Evolutionary conservation across 2,113 vertebrate species (phyloP), one percentile per base, ranked within the genome.

Genomic region (Pipa parva): DNA sequence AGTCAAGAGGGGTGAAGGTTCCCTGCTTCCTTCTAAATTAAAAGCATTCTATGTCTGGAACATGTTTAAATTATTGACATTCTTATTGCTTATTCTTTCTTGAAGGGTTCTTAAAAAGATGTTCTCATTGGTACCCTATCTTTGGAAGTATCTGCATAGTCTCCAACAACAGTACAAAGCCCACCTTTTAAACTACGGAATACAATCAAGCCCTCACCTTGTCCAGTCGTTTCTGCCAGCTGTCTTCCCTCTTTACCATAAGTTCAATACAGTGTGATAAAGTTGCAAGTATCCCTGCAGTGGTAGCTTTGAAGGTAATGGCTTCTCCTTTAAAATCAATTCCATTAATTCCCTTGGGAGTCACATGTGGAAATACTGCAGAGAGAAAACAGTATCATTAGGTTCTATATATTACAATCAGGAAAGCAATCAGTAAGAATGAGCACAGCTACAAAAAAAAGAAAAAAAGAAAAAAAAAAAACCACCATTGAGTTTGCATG

Each of bases 301-400:
- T 99, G 39, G 97, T 99, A 77, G 96, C 96, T 81, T 98, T 99
- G 79, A 99, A 99, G 64, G 97, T 98, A 84, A 99, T 98, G 57
- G 97, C 97, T 83, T 99, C 97, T 2, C 97, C 97, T 86, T 98
- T 99, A 77, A 99, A 99, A 81, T 99, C 96, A 77, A 99, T 96
- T 39, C 95, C 95, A 74, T 93, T 96, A 72, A 94, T 90, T 67
- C 85, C 90, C 90, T 93, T 97, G 17, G 92, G 90, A 74, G 86
- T 89, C 71, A 90, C 88, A 60, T 91, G 81, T 1, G 92, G 78
- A 79, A 93, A 97, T 72, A 97, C 95, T 97, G 78, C 64, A 80
- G 75, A 77, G 51, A 78, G 20, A 26, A 7, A 24, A 29, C 26
- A 64, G 15, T 11, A 17, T 5, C 18, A 27, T 39, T 22, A 20